Percentiles rank a stretch among this genome's conserved stretches.
Evolutionary conservation across 2,797 vertebrate genomes (phyloP).

Genomic region (Sus cebifrons): DNA sequence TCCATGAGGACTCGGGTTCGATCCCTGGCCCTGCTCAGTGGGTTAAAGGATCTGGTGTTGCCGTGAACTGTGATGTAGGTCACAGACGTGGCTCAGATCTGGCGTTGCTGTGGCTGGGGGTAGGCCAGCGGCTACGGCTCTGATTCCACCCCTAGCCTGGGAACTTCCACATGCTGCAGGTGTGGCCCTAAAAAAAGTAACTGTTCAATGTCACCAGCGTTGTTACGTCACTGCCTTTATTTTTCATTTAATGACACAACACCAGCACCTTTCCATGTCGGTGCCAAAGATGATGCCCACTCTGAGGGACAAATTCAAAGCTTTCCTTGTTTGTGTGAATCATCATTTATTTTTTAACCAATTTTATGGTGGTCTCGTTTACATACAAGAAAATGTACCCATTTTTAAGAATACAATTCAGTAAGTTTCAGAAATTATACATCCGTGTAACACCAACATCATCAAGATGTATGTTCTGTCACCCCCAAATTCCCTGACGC

Average conservation of each 20-base stretch:
- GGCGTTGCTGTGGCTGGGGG: no score
- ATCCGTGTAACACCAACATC: background rate
- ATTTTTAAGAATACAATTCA: background rate
- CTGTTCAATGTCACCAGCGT: accelerated
- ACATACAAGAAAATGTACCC: background rate
- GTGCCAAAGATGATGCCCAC: background rate
- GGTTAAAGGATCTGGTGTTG: no score
- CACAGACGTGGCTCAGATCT: no score
- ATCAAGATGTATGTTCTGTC: background rate
- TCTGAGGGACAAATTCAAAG: background rate
- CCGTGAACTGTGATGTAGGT: no score
- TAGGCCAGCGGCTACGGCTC: no score
- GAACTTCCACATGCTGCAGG: no score
- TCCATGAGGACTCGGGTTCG: no score
- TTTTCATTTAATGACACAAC: background rate
- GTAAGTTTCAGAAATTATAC: background rate
- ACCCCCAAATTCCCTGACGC: background rate
- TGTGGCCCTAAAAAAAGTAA: no score
- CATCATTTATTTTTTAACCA: background rate
- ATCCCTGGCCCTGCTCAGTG: no score
- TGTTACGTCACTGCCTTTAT: background rate
- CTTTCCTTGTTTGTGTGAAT: background rate
- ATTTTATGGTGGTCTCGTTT: background rate
- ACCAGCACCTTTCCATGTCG: no score
- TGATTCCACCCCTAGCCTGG: no score